Conservation (phyloP, 2,797 vertebrate genomes). For the Macroramphosus scolopax region DNA sequence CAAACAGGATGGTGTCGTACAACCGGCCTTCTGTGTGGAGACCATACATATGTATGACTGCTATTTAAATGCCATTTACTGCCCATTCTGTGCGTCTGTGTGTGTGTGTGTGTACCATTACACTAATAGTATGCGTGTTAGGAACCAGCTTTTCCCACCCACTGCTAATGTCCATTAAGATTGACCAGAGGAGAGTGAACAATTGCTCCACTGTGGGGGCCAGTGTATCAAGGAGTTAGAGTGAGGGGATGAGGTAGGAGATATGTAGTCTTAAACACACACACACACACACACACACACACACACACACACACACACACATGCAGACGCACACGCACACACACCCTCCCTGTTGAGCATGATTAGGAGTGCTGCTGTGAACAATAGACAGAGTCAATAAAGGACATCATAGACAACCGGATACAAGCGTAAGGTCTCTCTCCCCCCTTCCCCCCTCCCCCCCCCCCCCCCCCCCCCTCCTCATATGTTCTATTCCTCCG, state of each 20-base stretch:
- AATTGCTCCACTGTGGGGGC: constrained; percentile 65
- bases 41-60: constrained; percentile 73
- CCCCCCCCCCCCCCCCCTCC: constrained; percentile 3
- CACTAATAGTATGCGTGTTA: constrained; percentile 63
- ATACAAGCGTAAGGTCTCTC: constrained; percentile 67
- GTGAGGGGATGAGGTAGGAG: constrained; percentile 57
- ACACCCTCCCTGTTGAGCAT: constrained; percentile 70
- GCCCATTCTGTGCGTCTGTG: constrained; percentile 24
- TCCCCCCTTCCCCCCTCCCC: constrained; percentile 5
- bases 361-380: constrained; percentile 74
- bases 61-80: constrained; percentile 65
- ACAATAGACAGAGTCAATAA: constrained; percentile 79
- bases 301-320: constrained; percentile 20
- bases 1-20: constrained; percentile 72
- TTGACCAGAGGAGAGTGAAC: constrained; percentile 65
- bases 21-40: constrained; percentile 62
- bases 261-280: constrained; percentile 46
- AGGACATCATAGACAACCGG: constrained; percentile 69
- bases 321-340: constrained; percentile 24
- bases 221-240: constrained; percentile 56
- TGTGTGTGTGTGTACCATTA: constrained; percentile 44
- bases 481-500: too few species aligned
- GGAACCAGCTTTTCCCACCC: constrained; percentile 65
- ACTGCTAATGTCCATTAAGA: constrained; percentile 72
- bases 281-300: constrained; percentile 14